Evolutionary conservation across 2,797 vertebrate species (phyloP).

Genomic region (Fratercula arctica): DNA sequence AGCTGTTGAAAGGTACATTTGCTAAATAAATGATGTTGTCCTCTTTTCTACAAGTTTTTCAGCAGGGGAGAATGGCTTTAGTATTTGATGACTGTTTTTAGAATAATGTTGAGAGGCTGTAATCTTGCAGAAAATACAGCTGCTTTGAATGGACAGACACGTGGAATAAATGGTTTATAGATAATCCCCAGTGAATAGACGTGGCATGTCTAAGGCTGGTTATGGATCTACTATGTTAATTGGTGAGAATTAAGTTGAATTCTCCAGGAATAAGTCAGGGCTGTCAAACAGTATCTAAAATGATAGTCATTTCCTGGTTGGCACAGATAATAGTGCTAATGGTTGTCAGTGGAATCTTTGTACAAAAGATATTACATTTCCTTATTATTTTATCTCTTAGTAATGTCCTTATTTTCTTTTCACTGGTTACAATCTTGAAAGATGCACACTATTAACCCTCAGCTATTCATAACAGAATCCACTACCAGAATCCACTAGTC

Average conservation of each 20-base stretch:
- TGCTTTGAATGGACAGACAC: conserved; percentile 33
- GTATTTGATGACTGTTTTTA: conserved; percentile 11
- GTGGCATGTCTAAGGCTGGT: background rate
- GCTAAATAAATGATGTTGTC: background rate
- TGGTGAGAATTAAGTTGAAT: conserved; percentile 41
- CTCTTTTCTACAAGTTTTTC: conserved; percentile 10
- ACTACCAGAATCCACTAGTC: background rate
- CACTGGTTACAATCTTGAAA: background rate
- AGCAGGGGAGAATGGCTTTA: background rate
- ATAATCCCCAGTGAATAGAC: conserved; percentile 35
- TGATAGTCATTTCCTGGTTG: conserved; percentile 57
- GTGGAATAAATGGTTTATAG: conserved; percentile 40
- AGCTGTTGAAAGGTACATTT: background rate
- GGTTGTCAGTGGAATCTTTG: conserved; percentile 17
- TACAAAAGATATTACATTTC: conserved; percentile 37
- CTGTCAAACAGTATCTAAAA: conserved; percentile 61
- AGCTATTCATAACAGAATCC: background rate
- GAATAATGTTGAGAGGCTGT: background rate
- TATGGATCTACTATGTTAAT: conserved; percentile 55
- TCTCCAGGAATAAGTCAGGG: conserved; percentile 52
- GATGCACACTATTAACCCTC: background rate
- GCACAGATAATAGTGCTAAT: conserved; percentile 52
- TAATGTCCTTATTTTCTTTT: conserved; percentile 48
- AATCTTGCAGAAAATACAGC: conserved; percentile 34
- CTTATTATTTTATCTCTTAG: conserved; percentile 16